Percentiles rank a stretch among this genome's conserved stretches.
Evolutionary conservation across 2,113 vertebrate species (phyloP).

Genomic region (Paradisaea rubra): DNA sequence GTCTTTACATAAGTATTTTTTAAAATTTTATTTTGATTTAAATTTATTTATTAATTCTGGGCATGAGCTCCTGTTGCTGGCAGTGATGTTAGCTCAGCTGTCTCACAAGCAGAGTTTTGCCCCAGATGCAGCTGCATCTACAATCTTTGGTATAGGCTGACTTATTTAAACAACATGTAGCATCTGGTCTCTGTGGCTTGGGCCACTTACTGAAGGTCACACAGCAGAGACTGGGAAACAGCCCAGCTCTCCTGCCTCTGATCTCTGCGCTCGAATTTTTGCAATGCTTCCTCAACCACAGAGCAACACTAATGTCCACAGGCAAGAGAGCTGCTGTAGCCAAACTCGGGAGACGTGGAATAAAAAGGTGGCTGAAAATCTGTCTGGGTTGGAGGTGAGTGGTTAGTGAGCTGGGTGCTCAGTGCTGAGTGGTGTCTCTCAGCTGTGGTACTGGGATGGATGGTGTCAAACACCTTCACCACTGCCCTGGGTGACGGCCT

Average conservation of each 20-base stretch:
- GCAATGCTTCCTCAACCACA: neutral
- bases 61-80: neutral
- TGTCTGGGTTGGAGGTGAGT: neutral
- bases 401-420: neutral
- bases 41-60: neutral
- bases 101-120: neutral
- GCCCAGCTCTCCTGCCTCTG: conserved; percentile 4
- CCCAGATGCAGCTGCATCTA: neutral
- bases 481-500: fast-evolving
- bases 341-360: neutral
- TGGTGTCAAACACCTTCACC: neutral
- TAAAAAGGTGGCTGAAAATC: neutral
- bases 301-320: neutral
- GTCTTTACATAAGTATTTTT: neutral
- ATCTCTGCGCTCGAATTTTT: neutral
- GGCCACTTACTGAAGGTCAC: neutral
- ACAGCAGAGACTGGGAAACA: conserved; percentile 15
- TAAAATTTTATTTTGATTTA: neutral
- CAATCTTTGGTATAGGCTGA: neutral
- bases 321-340: neutral
- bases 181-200: conserved; percentile 15
- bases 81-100: neutral
- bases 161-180: conserved; percentile 4
- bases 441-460: neutral
- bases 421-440: neutral